Conservation (phyloP, 2,797 vertebrate species). For the Geotrypetes seraphini region DNA sequence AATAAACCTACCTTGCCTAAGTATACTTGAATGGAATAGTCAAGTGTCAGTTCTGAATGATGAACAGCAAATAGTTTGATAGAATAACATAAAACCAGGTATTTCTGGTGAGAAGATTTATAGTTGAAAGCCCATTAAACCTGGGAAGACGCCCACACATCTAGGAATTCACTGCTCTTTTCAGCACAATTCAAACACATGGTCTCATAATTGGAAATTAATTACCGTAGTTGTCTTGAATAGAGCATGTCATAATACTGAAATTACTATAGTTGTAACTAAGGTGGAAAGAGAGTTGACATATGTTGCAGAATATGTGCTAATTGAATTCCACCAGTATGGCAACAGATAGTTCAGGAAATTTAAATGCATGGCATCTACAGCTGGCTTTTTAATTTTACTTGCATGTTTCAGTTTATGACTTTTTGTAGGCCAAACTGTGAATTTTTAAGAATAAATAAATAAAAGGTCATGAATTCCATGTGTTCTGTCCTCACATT, state of each 20-base stretch:
- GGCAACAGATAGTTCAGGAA: neutral
- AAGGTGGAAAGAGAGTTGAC: neutral
- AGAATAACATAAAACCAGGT: too few relatives aligned
- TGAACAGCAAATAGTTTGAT: too few relatives aligned
- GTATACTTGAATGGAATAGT: too few relatives aligned
- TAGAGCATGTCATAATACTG: neutral
- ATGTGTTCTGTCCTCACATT: too few relatives aligned
- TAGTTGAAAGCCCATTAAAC: neutral
- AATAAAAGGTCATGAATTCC: too few relatives aligned
- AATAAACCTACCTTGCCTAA: too few relatives aligned
- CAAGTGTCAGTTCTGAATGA: too few relatives aligned
- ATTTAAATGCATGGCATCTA: too few relatives aligned
- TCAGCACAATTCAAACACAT: neutral
- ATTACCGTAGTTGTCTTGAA: conserved; percentile 12
- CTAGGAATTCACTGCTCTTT: neutral
- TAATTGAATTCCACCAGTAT: neutral
- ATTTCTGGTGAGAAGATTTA: neutral
- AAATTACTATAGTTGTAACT: neutral
- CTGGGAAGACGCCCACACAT: neutral
- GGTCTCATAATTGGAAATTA: conserved; percentile 4
- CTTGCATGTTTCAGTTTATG: neutral
- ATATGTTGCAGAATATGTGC: neutral
- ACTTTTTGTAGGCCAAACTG: conserved; percentile 11
- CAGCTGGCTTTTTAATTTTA: too few relatives aligned
- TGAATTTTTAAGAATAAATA: neutral